phyloP scores from a whole-genome alignment of 2,888 invertebrate genomes.

The Nomada ferruginata region DNA sequence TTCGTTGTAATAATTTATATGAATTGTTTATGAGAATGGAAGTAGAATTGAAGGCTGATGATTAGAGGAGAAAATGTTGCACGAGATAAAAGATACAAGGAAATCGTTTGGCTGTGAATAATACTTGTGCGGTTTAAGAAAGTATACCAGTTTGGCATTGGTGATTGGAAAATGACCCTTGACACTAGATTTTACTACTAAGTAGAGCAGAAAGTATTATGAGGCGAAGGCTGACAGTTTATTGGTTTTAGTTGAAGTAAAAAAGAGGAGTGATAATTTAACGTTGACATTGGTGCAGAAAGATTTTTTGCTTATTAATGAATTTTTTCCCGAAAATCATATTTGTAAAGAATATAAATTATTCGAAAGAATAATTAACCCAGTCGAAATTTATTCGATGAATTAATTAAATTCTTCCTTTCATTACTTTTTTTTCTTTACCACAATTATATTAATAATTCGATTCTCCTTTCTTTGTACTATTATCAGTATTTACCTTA shows the following conservation, averaged over 20 bases:
- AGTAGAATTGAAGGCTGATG: too few relatives aligned
- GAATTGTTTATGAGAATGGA: too few relatives aligned
- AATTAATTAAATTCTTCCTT: not conserved
- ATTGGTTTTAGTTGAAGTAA: not conserved
- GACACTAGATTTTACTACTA: not conserved
- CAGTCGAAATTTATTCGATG: too few relatives aligned
- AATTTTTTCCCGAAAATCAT: too few relatives aligned
- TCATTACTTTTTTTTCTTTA: not conserved
- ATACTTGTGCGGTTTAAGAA: not conserved
- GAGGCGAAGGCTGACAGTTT: not conserved
- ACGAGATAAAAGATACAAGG: too few relatives aligned
- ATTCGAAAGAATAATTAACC: too few relatives aligned
- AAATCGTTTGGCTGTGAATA: too few relatives aligned
- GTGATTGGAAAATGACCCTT: not conserved
- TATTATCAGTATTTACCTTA: slow-evolving; percentile 26
- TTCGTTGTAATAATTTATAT: too few relatives aligned
- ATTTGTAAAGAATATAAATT: too few relatives aligned
- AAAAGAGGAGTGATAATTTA: not conserved
- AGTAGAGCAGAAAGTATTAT: not conserved
- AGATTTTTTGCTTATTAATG: too few relatives aligned
- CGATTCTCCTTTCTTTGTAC: too few relatives aligned
- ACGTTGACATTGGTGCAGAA: not conserved
- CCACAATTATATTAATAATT: not conserved
- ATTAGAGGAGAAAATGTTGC: too few relatives aligned
- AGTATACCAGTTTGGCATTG: not conserved